A percentile compares a stretch with the other conserved stretches of the same genome.
phyloP scores from a whole-genome alignment of 2,888 invertebrate genomes.

The Minunthozetes semirufus region DNA sequence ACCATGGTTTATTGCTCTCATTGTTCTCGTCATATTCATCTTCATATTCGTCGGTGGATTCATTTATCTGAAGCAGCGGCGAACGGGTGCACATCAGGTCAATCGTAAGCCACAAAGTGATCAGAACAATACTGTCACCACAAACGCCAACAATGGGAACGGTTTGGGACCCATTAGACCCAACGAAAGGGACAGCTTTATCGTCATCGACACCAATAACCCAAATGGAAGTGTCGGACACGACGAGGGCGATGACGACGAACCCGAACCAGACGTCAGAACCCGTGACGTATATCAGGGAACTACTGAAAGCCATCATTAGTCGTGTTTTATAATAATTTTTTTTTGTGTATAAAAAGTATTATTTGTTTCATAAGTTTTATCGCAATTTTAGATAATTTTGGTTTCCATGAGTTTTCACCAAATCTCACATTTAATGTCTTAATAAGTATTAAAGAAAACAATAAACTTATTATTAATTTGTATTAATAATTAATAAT shows the following conservation, averaged over 20 bases:
- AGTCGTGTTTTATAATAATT: neutral
- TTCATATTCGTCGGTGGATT: neutral
- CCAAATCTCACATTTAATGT: too few relatives aligned
- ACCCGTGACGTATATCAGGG: neutral
- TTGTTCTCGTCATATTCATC: neutral
- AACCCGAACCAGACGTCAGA: neutral
- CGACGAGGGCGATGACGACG: constrained; percentile 3
- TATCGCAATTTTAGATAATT: too few relatives aligned
- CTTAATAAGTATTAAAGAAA: too few relatives aligned
- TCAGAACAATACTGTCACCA: neutral
- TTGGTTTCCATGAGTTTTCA: too few relatives aligned
- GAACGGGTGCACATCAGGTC: neutral
- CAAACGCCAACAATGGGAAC: neutral
- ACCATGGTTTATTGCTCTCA: neutral
- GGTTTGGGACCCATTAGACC: neutral
- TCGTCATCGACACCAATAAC: neutral
- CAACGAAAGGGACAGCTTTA: neutral
- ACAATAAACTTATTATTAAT: too few relatives aligned
- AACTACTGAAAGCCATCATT: constrained; percentile 1
- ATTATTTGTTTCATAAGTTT: too few relatives aligned
- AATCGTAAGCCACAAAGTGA: neutral
- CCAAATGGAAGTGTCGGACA: neutral
- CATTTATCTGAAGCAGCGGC: neutral
- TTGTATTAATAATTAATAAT: too few relatives aligned
- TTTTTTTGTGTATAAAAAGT: neutral